Base-by-base conservation (phyloP, 2,888 invertebrate species). In the Zygogramma bicolorata region DNA sequence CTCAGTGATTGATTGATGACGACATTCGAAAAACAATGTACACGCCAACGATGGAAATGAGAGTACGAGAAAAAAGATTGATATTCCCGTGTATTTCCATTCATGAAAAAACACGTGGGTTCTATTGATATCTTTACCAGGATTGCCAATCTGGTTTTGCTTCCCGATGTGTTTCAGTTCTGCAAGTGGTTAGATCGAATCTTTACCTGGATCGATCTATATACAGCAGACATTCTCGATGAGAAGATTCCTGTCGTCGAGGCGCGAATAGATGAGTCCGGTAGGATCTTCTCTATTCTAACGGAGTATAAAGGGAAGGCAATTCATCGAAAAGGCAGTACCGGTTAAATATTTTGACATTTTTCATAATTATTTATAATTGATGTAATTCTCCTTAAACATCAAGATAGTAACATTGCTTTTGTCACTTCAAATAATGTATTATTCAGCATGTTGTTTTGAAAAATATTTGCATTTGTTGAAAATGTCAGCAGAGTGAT, bases 321-420 rank as follows among this genome's bases (percentile, higher is more conserved):
- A n/a, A n/a, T n/a, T n/a, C n/a, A n/a, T n/a, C n/a, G n/a, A n/a
- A n/a, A n/a, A n/a, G n/a, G n/a, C n/a, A n/a, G n/a, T n/a, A n/a
- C n/a, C n/a, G n/a, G n/a, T n/a, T n/a, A n/a, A n/a, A n/a, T n/a
- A n/a, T n/a, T n/a, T n/a, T n/a, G n/a, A n/a, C n/a, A n/a, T n/a
- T n/a, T n/a, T n/a, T n/a, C n/a, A n/a, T n/a, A n/a, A n/a, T n/a
- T n/a, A n/a, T n/a, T n/a, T n/a, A n/a, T n/a, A n/a, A 5, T 29
- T 22, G 13, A 34, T 40, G 40, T 40, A 40, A 40, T 40, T 13
- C 13, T 40, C 40, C 13, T 40, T n/a, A 40, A 8, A 40, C 65
- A 65, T 65, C 15, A 34, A 18, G n/a, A 65, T 34, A 0, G 65
- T 53, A 8, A 65, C 53, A 38, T 65, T 65, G 0, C 65, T 53